phyloP scores from a whole-genome alignment of 2,888 invertebrate species.

The Ornithoptera priamus region DNA sequence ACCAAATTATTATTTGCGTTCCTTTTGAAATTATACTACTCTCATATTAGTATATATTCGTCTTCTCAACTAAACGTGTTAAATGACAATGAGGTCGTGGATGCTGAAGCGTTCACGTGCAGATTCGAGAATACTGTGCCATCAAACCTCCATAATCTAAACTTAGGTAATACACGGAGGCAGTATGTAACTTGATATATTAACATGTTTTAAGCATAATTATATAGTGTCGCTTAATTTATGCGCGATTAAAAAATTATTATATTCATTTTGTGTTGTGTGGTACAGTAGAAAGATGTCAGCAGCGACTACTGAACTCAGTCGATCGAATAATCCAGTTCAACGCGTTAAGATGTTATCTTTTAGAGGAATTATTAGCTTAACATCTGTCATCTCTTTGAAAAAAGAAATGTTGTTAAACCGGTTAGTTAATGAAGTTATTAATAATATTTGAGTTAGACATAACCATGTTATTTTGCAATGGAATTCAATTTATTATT shows the following conservation, averaged over 20 bases:
- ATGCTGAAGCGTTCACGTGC: no score
- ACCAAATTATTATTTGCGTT: no score
- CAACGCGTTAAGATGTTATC: conserved; percentile 61
- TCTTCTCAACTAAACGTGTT: no score
- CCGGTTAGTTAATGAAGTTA: conserved; percentile 10
- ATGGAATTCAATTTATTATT: background rate
- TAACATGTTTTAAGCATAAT: background rate
- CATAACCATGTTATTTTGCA: background rate
- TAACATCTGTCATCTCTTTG: conserved; percentile 48
- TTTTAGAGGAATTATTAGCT: conserved; percentile 55
- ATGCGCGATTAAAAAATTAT: background rate
- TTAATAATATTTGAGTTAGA: background rate
- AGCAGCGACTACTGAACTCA: conserved; percentile 41
- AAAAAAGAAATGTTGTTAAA: conserved; percentile 4
- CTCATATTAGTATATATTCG: no score
- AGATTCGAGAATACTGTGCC: no score
- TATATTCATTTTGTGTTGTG: conserved; percentile 37
- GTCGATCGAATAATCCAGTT: conserved; percentile 49
- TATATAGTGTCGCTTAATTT: background rate
- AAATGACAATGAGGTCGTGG: no score
- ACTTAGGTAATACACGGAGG: no score
- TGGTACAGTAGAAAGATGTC: conserved; percentile 47
- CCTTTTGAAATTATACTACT: no score
- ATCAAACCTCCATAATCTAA: no score
- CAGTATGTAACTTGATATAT: no score